phyloP scores from a whole-genome alignment of 2,797 vertebrate species.

The Poecilia picta region DNA sequence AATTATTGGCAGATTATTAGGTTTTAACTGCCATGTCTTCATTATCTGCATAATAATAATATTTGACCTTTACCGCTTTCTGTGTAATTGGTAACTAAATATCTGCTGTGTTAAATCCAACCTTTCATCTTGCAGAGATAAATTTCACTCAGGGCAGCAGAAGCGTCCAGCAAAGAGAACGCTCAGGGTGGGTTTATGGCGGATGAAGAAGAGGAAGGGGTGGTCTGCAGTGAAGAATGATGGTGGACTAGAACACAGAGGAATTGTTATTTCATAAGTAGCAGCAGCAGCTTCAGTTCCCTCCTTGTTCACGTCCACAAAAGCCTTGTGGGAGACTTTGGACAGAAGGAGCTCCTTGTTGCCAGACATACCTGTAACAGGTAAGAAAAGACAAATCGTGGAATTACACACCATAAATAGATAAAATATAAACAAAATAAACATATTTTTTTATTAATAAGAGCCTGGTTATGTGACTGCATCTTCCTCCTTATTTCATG shows the following conservation, averaged over 20 bases:
- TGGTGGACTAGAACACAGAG: conserved; percentile 48
- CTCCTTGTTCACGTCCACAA: conserved; percentile 90
- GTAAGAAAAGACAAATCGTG: neutral
- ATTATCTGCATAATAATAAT: too few species aligned
- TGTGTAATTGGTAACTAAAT: too few species aligned
- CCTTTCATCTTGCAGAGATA: neutral
- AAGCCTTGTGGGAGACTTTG: conserved; percentile 88
- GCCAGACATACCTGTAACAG: conserved; percentile 79
- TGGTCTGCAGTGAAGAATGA: conserved; percentile 81
- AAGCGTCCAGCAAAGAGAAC: conserved; percentile 88
- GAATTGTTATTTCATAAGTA: conserved; percentile 55
- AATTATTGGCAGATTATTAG: too few species aligned
- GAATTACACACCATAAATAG: neutral
- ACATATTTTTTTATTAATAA: neutral
- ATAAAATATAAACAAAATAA: neutral
- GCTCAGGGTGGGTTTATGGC: conserved; percentile 78
- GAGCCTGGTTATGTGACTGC: neutral
- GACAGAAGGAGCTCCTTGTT: conserved; percentile 81
- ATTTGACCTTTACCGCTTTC: too few species aligned
- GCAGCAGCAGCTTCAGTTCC: conserved; percentile 89
- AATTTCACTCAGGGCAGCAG: conserved; percentile 69
- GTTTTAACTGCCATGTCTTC: too few species aligned
- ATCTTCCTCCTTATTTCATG: neutral
- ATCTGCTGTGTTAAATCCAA: too few species aligned
- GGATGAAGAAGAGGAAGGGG: conserved; percentile 93